phyloP scores from a whole-genome alignment of 2,888 invertebrate genomes.

The Hyles lineata region DNA sequence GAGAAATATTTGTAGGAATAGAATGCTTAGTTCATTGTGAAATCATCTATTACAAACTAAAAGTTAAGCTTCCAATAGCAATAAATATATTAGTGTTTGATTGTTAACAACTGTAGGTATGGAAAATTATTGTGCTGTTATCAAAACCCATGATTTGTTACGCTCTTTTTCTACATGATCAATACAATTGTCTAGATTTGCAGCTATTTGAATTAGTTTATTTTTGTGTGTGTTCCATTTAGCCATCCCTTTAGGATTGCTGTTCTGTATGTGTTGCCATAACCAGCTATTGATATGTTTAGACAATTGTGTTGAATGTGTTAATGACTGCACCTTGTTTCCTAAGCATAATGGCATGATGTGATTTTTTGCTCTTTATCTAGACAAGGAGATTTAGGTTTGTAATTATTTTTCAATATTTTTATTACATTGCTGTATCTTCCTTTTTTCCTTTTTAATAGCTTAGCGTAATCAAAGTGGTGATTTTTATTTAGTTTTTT shows the following conservation, averaged over 20 bases:
- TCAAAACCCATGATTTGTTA: conserved; percentile 11
- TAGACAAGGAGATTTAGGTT: conserved; percentile 32
- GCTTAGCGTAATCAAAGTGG: conserved; percentile 63
- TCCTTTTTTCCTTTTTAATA: conserved; percentile 63
- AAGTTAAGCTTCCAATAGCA: conserved; percentile 19
- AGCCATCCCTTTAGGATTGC: background rate
- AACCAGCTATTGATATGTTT: background rate
- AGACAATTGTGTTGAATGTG: conserved; percentile 3
- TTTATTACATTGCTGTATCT: conserved; percentile 50
- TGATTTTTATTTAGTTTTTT: conserved; percentile 59
- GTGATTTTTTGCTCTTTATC: conserved; percentile 27
- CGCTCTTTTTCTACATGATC: background rate
- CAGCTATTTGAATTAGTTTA: background rate
- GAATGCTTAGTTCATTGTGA: conserved; percentile 8
- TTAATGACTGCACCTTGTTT: background rate
- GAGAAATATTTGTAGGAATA: conserved; percentile 22
- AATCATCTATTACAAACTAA: conserved; percentile 1
- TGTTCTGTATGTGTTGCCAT: conserved; percentile 4
- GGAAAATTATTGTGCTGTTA: conserved; percentile 24
- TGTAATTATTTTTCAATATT: conserved; percentile 40
- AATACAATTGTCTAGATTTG: background rate
- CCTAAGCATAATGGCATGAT: conserved; percentile 7
- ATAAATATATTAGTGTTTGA: conserved; percentile 21
- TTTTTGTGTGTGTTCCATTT: background rate
- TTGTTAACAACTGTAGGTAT: conserved; percentile 25